phyloP scores from a whole-genome alignment of 53 echinoderm and acorn worm genomes.

The Patiria pectinifera region DNA sequence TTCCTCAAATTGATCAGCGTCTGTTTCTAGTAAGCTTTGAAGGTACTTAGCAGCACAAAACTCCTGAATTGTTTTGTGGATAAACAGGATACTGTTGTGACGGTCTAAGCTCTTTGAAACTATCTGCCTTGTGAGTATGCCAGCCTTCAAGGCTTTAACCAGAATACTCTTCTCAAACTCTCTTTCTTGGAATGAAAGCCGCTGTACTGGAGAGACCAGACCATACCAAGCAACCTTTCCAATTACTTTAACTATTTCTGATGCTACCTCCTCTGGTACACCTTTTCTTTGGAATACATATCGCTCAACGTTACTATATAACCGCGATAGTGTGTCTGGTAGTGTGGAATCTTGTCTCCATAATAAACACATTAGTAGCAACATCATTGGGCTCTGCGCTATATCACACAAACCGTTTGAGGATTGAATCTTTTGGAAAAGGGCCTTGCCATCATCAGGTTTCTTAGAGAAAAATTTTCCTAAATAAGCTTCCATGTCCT shows the following conservation, averaged over 20 bases:
- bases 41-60: background rate
- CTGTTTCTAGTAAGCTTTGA: background rate
- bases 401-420: background rate
- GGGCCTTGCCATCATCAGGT: background rate
- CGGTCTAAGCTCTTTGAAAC: background rate
- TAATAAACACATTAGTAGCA: background rate
- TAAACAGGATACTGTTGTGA: background rate
- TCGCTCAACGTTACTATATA: background rate
- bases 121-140: background rate
- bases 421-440: background rate
- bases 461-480: background rate
- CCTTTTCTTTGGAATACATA: background rate
- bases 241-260: no score
- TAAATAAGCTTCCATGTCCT: background rate
- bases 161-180: background rate
- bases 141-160: background rate
- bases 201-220: background rate
- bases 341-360: background rate
- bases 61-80: background rate
- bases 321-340: background rate
- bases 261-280: background rate
- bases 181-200: background rate
- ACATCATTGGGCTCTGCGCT: background rate
- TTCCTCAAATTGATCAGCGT: background rate
- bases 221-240: background rate